Base-by-base conservation (phyloP, 1,140 invertebrate species). In the Zaprionus lachaisei region DNA sequence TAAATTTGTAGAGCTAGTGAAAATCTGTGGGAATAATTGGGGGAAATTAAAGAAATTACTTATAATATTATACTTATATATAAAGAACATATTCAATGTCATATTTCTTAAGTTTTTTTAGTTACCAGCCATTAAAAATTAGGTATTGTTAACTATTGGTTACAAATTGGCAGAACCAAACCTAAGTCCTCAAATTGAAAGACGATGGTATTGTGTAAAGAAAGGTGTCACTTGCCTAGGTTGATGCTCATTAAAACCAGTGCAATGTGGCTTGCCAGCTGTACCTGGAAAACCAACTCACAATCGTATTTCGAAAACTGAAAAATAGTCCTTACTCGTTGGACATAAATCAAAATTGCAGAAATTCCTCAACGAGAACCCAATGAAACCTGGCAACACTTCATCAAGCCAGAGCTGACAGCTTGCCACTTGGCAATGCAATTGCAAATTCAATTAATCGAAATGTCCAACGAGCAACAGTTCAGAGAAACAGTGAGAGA, bases 401-500 rank as follows among this genome's bases (percentile, higher is more conserved):
- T 44, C 58, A 82, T 64, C 68, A 78, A 58, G 41, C 69, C 7
- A n/a, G 57, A 51, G 47, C 17, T 60, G 78, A 68, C 67, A 72
- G 37, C n/a, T 47, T 58, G 72, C 11, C 66, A 72, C 64, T 66
- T 68, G 80, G 37, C 24, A 51, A 58, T 61, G 63, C 66, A 79
- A 79, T 64, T 79, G 77, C 71, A 81, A 90, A 81, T 90, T 84
- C 78, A 87, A 87, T 87, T 89, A 87, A 84, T 90, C 81, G 71
- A 83, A 89, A 84, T 71, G 37, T 65, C 17, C 26, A 49, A 51
- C 60, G 12, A 26, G 56, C 2, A 17, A 14, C 20, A 47, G 38
- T 2, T 15, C 37, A 24, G 37, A 15, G 4, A 15, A 4, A 38
- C 1, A 38, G 37, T 15, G 37, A 34, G 9, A 34, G 31, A 34